phyloP scores from a whole-genome alignment of 2,797 vertebrate species.

The Sphaeramia orbicularis region DNA sequence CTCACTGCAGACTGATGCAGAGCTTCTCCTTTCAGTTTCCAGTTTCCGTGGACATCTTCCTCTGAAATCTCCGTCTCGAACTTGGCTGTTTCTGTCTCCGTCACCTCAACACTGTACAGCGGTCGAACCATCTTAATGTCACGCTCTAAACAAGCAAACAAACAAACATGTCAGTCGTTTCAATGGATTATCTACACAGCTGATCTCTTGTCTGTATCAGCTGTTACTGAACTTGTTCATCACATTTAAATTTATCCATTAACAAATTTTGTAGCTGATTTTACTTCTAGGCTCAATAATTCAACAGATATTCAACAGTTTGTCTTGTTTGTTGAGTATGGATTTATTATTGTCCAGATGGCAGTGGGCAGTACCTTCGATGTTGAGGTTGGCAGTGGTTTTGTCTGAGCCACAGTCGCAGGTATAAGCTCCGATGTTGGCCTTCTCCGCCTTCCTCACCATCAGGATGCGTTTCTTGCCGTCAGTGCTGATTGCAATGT shows the following conservation, averaged over 20 bases:
- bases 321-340: no score
- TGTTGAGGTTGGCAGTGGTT: constrained; percentile 92
- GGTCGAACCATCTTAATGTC: constrained; percentile 94
- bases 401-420: constrained; percentile 97
- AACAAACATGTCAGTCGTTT: no score
- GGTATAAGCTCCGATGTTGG: constrained; percentile 92
- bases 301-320: no score
- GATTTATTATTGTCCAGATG: not conserved
- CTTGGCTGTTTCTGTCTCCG: constrained; percentile 93
- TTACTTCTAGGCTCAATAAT: no score
- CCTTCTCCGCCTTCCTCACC: constrained; percentile 93
- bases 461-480: constrained; percentile 93
- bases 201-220: no score
- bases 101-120: constrained; percentile 95
- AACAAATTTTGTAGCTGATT: no score
- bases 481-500: constrained; percentile 88
- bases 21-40: constrained; percentile 96
- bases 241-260: no score
- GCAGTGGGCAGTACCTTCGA: constrained; percentile 88
- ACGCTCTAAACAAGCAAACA: constrained; percentile 83
- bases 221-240: no score
- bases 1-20: constrained; percentile 79
- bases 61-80: constrained; percentile 98
- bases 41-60: constrained; percentile 94
- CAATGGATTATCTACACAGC: no score